Conservation (phyloP, 37 sponge, comb jelly and placozoan genomes). For the Bolinopsis microptera region DNA sequence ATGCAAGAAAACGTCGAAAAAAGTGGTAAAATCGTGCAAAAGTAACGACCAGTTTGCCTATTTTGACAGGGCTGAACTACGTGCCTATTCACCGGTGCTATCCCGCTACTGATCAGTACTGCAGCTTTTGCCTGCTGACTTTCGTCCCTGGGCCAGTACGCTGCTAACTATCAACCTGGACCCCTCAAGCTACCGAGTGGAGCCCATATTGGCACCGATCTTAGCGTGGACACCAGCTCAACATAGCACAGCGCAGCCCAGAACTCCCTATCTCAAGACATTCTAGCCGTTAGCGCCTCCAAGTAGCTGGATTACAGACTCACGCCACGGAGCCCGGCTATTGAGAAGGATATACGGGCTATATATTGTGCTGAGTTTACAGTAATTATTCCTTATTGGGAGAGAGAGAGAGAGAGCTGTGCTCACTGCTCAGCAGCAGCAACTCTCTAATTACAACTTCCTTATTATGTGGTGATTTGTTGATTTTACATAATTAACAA, state of each 20-base stretch:
- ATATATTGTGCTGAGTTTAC: background rate
- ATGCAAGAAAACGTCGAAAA: no score
- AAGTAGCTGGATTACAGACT: constrained; percentile 85
- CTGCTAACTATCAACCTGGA: constrained; percentile 99
- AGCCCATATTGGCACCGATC: constrained; percentile 91
- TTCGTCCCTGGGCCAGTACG: constrained; percentile 94
- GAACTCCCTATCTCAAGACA: constrained; percentile 95
- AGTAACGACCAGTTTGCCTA: constrained; percentile 75
- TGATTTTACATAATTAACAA: no score
- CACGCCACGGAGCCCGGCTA: constrained; percentile 88
- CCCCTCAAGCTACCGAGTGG: constrained; percentile 71
- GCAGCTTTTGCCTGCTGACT: constrained; percentile 96
- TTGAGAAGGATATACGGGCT: background rate
- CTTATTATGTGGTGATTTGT: no score
- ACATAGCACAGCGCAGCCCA: constrained; percentile 87
- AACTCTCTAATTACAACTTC: no score
- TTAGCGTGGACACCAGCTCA: constrained; percentile 96
- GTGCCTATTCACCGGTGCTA: constrained; percentile 92
- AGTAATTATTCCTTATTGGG: constrained; percentile 53
- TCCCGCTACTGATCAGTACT: constrained; percentile 94
- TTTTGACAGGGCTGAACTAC: constrained; percentile 84
- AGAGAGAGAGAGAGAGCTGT: background rate
- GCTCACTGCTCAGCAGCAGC: no score
- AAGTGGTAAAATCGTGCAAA: constrained; percentile 4
- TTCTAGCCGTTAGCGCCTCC: constrained; percentile 70